These are phyloP conservation scores for Lordiphosa stackelbergi DNA, from an alignment of 1,140 invertebrate species.

Conservation along the genomic window DNA sequence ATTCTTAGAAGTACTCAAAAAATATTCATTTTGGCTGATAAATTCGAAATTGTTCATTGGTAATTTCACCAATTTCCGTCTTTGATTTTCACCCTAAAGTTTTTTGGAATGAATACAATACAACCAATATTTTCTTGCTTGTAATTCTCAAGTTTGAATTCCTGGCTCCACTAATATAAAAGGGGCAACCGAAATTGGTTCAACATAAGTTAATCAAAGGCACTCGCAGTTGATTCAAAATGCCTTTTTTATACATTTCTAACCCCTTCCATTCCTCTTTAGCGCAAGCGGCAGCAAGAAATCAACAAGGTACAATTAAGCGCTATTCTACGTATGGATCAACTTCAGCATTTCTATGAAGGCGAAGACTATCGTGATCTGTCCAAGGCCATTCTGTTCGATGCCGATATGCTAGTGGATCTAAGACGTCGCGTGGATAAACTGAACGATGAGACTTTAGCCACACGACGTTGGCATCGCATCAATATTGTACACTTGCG, in stretches of 20 bases:
- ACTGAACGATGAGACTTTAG: constrained; percentile 81
- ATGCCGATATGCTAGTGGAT: constrained; percentile 79
- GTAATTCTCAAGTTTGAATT: too few relatives aligned
- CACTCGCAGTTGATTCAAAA: too few relatives aligned
- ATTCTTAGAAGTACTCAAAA: too few relatives aligned
- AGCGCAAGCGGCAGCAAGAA: constrained; percentile 84
- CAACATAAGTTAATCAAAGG: too few relatives aligned
- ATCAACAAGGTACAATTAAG: constrained; percentile 84
- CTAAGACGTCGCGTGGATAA: constrained; percentile 82
- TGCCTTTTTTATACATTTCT: not conserved
- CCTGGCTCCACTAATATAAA: too few relatives aligned
- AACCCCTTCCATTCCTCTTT: not conserved
- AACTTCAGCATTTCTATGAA: constrained; percentile 81
- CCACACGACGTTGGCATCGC: constrained; percentile 80
- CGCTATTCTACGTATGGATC: constrained; percentile 82
- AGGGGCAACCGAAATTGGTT: too few relatives aligned
- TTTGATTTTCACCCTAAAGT: too few relatives aligned
- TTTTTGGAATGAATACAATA: too few relatives aligned
- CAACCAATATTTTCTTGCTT: too few relatives aligned
- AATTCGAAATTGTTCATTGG: too few relatives aligned
- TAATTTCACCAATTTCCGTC: too few relatives aligned
- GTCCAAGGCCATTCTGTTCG: constrained; percentile 82
- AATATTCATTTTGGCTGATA: too few relatives aligned
- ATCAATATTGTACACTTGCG: constrained; percentile 79
- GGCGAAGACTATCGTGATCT: constrained; percentile 79